Conservation (phyloP, 2,797 vertebrate genomes). For the Pangasius mekongensis region DNA sequence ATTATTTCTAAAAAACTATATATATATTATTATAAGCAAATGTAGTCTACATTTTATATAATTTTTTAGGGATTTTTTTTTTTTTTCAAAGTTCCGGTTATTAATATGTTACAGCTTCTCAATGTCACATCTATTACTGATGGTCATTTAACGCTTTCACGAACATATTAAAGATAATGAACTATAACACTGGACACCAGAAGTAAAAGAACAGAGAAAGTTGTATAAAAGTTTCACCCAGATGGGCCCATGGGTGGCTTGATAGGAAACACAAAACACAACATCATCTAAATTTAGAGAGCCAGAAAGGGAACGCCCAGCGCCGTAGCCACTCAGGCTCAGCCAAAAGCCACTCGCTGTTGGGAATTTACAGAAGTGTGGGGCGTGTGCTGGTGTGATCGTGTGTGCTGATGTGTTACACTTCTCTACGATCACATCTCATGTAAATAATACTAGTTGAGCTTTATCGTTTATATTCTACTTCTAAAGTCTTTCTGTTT, state of each 20-base stretch:
- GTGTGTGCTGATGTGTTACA: not conserved
- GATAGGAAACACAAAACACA: slow-evolving; percentile 28
- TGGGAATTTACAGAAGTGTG: slow-evolving; percentile 25
- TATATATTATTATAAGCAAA: not conserved
- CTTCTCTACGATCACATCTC: not conserved
- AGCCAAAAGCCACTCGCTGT: slow-evolving; percentile 27
- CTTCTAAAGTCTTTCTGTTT: not conserved
- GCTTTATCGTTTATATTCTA: not conserved
- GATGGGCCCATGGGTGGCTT: not conserved
- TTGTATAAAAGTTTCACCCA: not conserved
- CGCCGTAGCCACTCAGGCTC: slow-evolving; percentile 13
- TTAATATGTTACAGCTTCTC: not conserved
- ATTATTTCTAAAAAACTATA: not conserved
- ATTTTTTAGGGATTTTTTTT: not conserved
- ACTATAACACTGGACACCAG: not conserved
- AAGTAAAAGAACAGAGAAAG: not conserved
- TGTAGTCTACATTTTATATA: not conserved
- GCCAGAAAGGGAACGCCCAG: slow-evolving; percentile 53
- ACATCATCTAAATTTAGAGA: slow-evolving; percentile 55
- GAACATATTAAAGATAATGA: too few relatives aligned
- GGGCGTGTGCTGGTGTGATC: not conserved
- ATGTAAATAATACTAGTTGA: not conserved
- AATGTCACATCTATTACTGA: not conserved
- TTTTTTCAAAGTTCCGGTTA: not conserved
- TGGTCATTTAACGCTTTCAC: not conserved